Percentiles rank a stretch among this genome's conserved stretches.
phyloP scores from a whole-genome alignment of 2,888 invertebrate species.

The Himalopsyche anomala region DNA sequence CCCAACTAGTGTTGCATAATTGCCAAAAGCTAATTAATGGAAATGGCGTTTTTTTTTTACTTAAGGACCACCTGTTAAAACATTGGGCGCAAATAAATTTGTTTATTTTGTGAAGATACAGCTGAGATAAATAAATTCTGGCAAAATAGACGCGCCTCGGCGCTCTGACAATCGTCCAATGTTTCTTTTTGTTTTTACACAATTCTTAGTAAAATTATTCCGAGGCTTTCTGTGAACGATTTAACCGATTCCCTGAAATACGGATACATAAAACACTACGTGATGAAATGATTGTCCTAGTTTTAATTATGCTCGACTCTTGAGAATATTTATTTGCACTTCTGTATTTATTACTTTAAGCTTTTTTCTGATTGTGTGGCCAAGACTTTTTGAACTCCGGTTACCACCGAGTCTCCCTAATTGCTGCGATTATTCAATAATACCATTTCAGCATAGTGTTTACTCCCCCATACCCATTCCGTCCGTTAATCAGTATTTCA shows the following conservation, averaged over 20 bases:
- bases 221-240: not conserved
- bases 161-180: not conserved
- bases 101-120: conserved; percentile 31
- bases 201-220: not conserved
- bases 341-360: too few species aligned
- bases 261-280: too few species aligned
- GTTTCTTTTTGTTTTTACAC: not conserved
- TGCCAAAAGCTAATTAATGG: conserved; percentile 26
- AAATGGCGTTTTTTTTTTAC: not conserved
- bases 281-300: too few species aligned
- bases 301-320: too few species aligned
- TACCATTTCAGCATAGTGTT: too few species aligned
- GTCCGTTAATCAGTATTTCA: too few species aligned
- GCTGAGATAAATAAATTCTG: conserved; percentile 12
- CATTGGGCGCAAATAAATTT: conserved; percentile 34
- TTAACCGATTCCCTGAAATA: not conserved
- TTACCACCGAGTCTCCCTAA: too few species aligned
- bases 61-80: conserved; percentile 11
- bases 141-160: conserved; percentile 22
- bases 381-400: too few species aligned
- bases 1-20: not conserved
- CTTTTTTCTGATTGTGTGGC: too few species aligned
- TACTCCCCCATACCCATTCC: too few species aligned
- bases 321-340: too few species aligned
- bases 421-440: too few species aligned